A percentile compares a stretch with the other conserved stretches of the same genome.
Evolutionary conservation across 2,888 invertebrate species (phyloP).

Genomic region (Diadromus collaris): DNA sequence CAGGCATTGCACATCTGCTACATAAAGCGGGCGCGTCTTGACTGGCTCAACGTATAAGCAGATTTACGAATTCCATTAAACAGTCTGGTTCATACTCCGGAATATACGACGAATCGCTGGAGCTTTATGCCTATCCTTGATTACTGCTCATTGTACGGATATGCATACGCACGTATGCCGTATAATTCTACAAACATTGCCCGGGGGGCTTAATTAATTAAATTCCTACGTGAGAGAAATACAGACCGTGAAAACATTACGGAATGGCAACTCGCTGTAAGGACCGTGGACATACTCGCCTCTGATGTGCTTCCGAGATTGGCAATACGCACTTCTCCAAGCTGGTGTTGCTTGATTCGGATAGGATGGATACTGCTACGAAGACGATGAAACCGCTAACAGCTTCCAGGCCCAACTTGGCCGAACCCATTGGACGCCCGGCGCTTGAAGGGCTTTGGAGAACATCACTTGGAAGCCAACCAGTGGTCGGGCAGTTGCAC

Average conservation of each 20-base stretch:
- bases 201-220: slow-evolving; percentile 21
- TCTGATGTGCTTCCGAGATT: background rate
- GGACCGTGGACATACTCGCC: background rate
- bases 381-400: background rate
- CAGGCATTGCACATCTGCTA: background rate
- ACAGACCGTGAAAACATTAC: background rate
- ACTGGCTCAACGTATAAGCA: background rate
- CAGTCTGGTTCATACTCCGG: background rate
- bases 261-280: background rate
- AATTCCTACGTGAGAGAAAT: slow-evolving; percentile 10
- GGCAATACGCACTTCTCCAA: background rate
- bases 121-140: slow-evolving; percentile 7
- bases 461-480: background rate
- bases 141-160: slow-evolving; percentile 22
- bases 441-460: background rate
- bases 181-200: slow-evolving; percentile 1
- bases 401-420: background rate
- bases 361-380: background rate
- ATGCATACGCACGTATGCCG: background rate
- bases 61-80: slow-evolving; percentile 2
- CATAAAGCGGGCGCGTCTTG: background rate
- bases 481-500: slow-evolving; percentile 1
- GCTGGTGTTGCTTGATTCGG: background rate
- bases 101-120: slow-evolving; percentile 15
- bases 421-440: background rate